Conservation (phyloP, 2,797 vertebrate species). For the Geranospiza caerulescens region DNA sequence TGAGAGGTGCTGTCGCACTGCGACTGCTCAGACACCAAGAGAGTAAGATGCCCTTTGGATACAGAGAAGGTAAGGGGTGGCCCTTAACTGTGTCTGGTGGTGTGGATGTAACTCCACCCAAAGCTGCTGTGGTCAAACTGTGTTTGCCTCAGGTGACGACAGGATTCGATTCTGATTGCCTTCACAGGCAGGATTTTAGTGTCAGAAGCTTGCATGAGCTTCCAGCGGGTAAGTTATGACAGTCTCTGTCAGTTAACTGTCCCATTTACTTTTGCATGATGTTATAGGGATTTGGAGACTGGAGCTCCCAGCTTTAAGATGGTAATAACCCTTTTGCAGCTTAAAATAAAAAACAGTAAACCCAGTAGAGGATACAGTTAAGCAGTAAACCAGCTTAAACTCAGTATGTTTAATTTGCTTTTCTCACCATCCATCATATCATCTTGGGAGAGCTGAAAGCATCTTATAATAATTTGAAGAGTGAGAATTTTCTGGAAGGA, state of each 20-base stretch:
- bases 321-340: conserved; percentile 54
- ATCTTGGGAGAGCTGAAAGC: conserved; percentile 19
- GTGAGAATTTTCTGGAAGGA: conserved; percentile 40
- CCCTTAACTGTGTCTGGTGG: neutral
- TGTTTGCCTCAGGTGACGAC: neutral
- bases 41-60: neutral
- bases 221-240: neutral
- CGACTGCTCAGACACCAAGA: neutral
- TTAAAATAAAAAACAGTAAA: conserved; percentile 57
- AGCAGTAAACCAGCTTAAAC: conserved; percentile 64
- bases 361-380: conserved; percentile 51
- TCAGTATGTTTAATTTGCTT: conserved; percentile 48
- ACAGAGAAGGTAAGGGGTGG: neutral
- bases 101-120: neutral
- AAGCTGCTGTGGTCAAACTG: neutral
- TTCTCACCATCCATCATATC: conserved; percentile 38
- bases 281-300: conserved; percentile 35
- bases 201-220: neutral
- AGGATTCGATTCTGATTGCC: neutral
- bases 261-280: conserved; percentile 37
- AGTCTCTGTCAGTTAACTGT: conserved; percentile 42
- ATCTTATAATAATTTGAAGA: conserved; percentile 44
- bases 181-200: conserved; percentile 1
- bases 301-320: conserved; percentile 31
- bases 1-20: neutral